Base-by-base conservation (phyloP, 2,113 vertebrate species). In the Vulpes ferrilata region DNA sequence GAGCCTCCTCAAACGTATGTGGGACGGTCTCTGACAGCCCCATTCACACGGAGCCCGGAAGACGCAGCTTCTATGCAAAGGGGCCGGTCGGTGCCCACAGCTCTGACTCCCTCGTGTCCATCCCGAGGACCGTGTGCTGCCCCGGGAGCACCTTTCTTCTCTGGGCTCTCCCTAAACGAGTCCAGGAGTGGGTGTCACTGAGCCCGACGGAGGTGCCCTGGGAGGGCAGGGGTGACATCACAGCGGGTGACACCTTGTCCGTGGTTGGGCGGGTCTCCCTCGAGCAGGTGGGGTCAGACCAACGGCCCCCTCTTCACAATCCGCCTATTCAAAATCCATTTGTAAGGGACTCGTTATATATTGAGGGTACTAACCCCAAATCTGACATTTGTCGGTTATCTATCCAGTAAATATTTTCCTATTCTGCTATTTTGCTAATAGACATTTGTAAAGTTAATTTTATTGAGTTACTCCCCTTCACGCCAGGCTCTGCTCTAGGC, bases 101-200 rank as follows among this genome's bases (percentile, higher is more conserved):
- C 11, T 86, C 48, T 55, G 60, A 10, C 17, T 10, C 55, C 23
- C 82, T 15, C 2, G 16, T 16, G 25, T 11, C 38, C 51, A 38
- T 51, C 53, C 59, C 76, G 15, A 20, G 64, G 65, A 20, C 27
- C 1, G 12, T 0, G 4, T 30, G 12, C 64, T 69, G 8, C 51
- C 38, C 1, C 20, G 25, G 51, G 10, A 23, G 2, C 8, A 22
- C 7, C 25, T 22, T 57, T 30, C 30, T 62, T 51, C 23, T 11
- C n/a, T 17, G 1, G 0, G 7, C 3, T 69, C 35, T 43, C 19
- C 23, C 43, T 57, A 32, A 27, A 32, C 1, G 22, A 51, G 51
- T 19, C 16, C 2, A 13, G 6, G 25, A 17, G 51, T 4, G 1
- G 48, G 8, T 2, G 2, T n/a, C 4, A 5, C 9, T 15, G 35